These are phyloP conservation scores for Formica exsecta DNA, from an alignment of 1,140 invertebrate species.

Conservation along the genomic window DNA sequence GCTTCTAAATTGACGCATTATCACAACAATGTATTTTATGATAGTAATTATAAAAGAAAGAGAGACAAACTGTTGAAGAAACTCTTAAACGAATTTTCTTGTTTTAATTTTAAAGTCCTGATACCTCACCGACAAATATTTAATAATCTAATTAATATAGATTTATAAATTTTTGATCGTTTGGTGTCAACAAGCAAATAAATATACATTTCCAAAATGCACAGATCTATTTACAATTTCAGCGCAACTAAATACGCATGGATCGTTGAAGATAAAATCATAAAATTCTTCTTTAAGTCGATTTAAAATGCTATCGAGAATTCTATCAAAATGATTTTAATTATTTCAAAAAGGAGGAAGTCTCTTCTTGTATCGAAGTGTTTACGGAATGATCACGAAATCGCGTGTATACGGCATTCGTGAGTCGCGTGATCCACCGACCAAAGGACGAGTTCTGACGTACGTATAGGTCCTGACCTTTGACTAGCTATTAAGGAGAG, in stretches of 20 bases:
- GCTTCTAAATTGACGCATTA: not conserved
- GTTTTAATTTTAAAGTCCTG: not conserved
- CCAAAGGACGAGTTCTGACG: constrained; percentile 46
- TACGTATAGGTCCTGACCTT: constrained; percentile 41
- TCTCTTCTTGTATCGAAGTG: not conserved
- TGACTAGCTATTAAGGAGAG: constrained; percentile 45
- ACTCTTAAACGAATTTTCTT: not conserved
- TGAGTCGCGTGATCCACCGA: constrained; percentile 43
- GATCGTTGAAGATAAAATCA: not conserved
- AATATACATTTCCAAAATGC: not conserved
- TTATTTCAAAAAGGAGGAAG: not conserved
- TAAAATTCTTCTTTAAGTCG: not conserved
- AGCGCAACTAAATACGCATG: not conserved
- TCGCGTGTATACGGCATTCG: constrained; percentile 20
- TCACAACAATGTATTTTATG: constrained; percentile 3
- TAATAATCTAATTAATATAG: not conserved
- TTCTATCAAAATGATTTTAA: not conserved
- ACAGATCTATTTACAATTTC: not conserved
- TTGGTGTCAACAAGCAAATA: not conserved
- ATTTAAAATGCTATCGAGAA: not conserved
- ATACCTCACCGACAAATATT: not conserved
- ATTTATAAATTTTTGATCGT: not conserved
- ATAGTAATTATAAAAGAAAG: not conserved
- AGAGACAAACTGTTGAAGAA: not conserved
- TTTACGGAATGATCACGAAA: constrained; percentile 49